Evolutionary conservation across 1,140 invertebrate species (phyloP).

Genomic region (Macrobrachium rosenbergii): DNA sequence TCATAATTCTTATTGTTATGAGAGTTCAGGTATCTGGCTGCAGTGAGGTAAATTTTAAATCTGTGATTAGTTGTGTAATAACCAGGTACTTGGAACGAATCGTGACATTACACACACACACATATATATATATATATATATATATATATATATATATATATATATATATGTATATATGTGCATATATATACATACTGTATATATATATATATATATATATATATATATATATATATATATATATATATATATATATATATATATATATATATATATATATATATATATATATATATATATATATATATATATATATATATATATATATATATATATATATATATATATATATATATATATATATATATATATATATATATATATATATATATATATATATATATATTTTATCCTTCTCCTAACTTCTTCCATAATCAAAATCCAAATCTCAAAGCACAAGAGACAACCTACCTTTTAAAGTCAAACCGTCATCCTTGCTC

Average conservation of each 20-base stretch:
- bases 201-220: slow-evolving; percentile 1
- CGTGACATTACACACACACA: too few species aligned
- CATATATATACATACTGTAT: too few species aligned
- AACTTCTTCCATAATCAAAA: too few species aligned
- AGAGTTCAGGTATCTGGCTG: slow-evolving; percentile 1
- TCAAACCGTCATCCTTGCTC: too few species aligned
- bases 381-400: slow-evolving; percentile 37
- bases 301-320: slow-evolving; percentile 42
- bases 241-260: slow-evolving; percentile 42
- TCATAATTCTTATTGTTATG: slow-evolving; percentile 20
- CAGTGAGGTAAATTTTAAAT: not conserved
- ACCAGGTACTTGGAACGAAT: too few species aligned
- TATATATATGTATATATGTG: too few species aligned
- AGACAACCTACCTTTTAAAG: too few species aligned
- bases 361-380: slow-evolving; percentile 38
- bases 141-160: too few species aligned
- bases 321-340: slow-evolving; percentile 40
- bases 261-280: slow-evolving; percentile 39
- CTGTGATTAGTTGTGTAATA: not conserved
- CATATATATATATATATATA: too few species aligned
- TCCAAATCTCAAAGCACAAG: too few species aligned
- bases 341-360: slow-evolving; percentile 32
- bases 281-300: slow-evolving; percentile 37
- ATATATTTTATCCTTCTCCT: too few species aligned
- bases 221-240: slow-evolving; percentile 29